Evolutionary conservation across 2,888 invertebrate genomes (phyloP), one percentile per base, ranked within the genome.

Genomic region (Eulithis testata): DNA sequence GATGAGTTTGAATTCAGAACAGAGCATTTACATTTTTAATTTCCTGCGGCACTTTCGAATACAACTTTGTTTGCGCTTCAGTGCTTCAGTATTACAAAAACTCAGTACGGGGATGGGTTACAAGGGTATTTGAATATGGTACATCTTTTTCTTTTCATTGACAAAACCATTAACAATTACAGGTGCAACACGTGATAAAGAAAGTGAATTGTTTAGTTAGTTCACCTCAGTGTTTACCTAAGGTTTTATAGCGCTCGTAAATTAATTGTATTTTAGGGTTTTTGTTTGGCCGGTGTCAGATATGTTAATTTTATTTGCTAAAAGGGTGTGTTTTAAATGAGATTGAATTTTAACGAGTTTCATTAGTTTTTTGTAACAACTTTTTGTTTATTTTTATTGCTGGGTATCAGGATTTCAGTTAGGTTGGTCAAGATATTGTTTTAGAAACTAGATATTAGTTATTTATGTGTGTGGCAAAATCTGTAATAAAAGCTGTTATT

Each of bases 121-220:
- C 21, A n/a, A n/a, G n/a, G n/a, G n/a, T 1, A 40, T 40, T 40
- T 40, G 37, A 40, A 40, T 49, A 3, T 21, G 21, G 49, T 8
- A 21, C 21, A 21, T 21, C 49, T 49, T 8, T 45, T n/a, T 2
- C 21, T 49, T 21, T 49, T 49, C 49, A 9, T 49, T 49, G 49
- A 7, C 44, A 12, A 12, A 12, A 49, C 21, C 21, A 49, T 49
- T 49, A 49, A 49, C n/a, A 49, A 21, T 40, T 49, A 21, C 45
- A 14, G 45, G n/a, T 75, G 78, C 73, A 73, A 78, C 78, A 79
- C 71, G 63, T 74, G 81, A 81, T 81, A 82, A 79, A 76, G 75
- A 75, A 74, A 70, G 72, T 68, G 68, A 6, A 40, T 9, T 9
- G 31, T 31, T 31, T 70, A 76, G 75, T 78, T 76, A 76, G 75